A percentile compares a stretch with the other conserved stretches of the same genome.
phyloP scores from a whole-genome alignment of 2,113 vertebrate genomes.

The Mobula birostris region DNA sequence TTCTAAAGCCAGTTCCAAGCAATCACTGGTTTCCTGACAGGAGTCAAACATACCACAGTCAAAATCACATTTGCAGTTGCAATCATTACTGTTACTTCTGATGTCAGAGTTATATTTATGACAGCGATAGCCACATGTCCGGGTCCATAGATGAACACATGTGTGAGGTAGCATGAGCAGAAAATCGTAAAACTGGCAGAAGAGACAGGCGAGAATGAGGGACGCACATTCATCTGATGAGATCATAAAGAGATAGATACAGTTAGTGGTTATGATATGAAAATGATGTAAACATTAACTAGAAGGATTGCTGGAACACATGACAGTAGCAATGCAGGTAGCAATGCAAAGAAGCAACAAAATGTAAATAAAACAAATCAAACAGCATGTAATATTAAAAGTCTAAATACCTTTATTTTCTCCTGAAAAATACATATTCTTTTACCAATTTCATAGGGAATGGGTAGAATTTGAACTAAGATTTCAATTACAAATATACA shows the following conservation, averaged over 20 bases:
- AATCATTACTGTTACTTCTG: slow-evolving; percentile 50
- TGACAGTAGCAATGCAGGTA: background rate
- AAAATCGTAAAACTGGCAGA: slow-evolving; percentile 71
- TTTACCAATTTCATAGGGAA: too few species aligned
- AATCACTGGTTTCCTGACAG: slow-evolving; percentile 65
- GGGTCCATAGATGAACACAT: slow-evolving; percentile 56
- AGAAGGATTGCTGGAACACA: background rate
- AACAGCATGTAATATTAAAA: background rate
- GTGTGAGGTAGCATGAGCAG: slow-evolving; percentile 66
- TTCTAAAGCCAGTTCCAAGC: slow-evolving; percentile 69
- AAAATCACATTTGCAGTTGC: slow-evolving; percentile 60
- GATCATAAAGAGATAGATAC: slow-evolving; percentile 39
- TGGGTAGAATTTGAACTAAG: background rate
- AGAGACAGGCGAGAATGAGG: slow-evolving; percentile 68
- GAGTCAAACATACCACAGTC: slow-evolving; percentile 66
- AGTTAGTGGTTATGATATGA: slow-evolving; percentile 15
- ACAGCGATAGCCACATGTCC: slow-evolving; percentile 59
- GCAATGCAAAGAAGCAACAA: background rate
- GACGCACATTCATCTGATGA: slow-evolving; percentile 65
- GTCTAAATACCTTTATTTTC: background rate
- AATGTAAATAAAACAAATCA: background rate
- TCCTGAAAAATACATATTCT: background rate
- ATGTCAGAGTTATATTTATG: slow-evolving; percentile 57
- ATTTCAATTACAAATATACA: background rate
- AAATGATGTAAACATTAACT: background rate